Conservation (phyloP, 2,113 vertebrate species). For the Atractosteus spatula region DNA sequence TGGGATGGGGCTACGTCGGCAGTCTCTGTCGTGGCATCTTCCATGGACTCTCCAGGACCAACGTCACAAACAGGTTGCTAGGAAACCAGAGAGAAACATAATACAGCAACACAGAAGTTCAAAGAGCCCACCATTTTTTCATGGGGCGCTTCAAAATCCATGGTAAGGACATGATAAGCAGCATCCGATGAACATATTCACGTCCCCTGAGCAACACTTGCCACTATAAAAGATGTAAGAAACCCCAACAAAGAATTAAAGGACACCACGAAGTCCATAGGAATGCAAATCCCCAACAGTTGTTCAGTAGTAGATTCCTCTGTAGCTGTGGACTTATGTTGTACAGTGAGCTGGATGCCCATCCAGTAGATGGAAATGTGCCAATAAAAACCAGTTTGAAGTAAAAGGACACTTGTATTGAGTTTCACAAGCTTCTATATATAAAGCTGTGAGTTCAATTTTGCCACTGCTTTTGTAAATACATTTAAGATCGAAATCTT, state of each 20-base stretch:
- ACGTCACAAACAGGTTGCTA: not conserved
- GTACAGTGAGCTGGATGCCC: not conserved
- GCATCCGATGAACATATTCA: not conserved
- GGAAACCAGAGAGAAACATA: slow-evolving; percentile 2
- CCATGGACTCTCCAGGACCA: not conserved
- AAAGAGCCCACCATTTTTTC: not conserved
- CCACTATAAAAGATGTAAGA: not conserved
- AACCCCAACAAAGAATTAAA: not conserved
- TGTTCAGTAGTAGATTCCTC: slow-evolving; percentile 1
- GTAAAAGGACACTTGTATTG: slow-evolving; percentile 10
- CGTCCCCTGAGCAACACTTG: not conserved
- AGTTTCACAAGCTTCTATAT: slow-evolving; percentile 23
- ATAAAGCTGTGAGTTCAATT: slow-evolving; percentile 10
- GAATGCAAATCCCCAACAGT: not conserved
- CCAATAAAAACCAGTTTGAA: slow-evolving; percentile 17
- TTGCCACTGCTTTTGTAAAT: not conserved
- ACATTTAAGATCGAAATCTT: slow-evolving; percentile 17
- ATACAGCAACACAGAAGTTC: not conserved
- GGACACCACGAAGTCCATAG: not conserved
- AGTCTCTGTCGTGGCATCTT: not conserved
- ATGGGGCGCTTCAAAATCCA: not conserved
- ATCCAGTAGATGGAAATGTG: not conserved
- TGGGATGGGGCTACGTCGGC: not conserved
- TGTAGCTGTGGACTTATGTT: slow-evolving; percentile 1
- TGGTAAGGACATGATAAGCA: not conserved